Conservation (phyloP, 2,797 vertebrate genomes). For the Podargus strigoides region DNA sequence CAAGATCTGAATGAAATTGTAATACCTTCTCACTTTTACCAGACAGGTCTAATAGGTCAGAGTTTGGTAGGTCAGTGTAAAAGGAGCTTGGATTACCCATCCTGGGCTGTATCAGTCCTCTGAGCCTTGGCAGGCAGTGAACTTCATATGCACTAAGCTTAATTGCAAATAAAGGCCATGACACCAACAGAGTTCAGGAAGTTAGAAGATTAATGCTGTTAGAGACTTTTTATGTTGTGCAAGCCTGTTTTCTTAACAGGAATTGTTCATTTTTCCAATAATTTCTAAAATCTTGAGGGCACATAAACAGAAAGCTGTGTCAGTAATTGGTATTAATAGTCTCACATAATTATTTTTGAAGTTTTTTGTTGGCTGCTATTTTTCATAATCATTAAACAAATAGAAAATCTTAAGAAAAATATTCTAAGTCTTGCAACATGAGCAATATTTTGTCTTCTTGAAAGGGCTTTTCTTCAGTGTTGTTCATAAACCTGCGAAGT, state of each 20-base stretch:
- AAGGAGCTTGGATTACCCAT: conserved; percentile 33
- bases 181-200: not conserved
- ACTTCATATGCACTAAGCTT: conserved; percentile 32
- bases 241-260: not conserved
- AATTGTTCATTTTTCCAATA: not conserved
- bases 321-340: not conserved
- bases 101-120: not conserved
- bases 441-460: not conserved
- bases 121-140: not conserved
- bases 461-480: not conserved
- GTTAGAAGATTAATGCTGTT: conserved; percentile 15
- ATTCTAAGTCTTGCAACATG: not conserved
- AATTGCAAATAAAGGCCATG: conserved; percentile 46
- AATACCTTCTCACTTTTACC: conserved; percentile 45
- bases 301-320: not conserved
- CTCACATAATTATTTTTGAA: not conserved
- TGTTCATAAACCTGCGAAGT: not conserved
- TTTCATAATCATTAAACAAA: not conserved
- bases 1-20: conserved; percentile 26
- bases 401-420: not conserved
- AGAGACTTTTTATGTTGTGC: not conserved
- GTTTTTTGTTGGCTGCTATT: not conserved
- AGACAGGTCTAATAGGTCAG: not conserved
- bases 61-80: conserved; percentile 35
- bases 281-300: not conserved